phyloP scores from a whole-genome alignment of 2,797 vertebrate species.

The Leucoraja ocellata region DNA sequence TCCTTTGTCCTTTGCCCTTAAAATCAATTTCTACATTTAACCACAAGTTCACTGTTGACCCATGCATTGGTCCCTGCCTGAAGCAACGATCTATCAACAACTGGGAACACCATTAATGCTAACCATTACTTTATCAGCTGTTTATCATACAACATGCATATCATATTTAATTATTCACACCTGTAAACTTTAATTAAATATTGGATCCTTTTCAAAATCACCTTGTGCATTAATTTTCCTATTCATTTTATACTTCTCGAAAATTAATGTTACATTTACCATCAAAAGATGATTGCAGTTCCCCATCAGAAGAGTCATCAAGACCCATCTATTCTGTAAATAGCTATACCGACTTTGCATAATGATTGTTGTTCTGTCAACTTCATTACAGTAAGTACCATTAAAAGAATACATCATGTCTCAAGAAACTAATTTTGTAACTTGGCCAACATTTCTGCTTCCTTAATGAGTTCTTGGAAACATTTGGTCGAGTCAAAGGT shows the following conservation, averaged over 20 bases:
- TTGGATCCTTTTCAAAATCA: neutral
- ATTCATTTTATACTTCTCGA: conserved; percentile 41
- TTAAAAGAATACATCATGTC: conserved; percentile 48
- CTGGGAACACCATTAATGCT: neutral
- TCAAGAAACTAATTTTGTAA: conserved; percentile 62
- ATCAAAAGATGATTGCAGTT: conserved; percentile 43
- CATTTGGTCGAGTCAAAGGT: conserved; percentile 39
- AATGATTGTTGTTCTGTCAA: conserved; percentile 45
- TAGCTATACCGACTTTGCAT: conserved; percentile 51
- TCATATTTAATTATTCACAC: conserved; percentile 18
- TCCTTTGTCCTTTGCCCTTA: too few species aligned
- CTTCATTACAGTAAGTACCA: conserved; percentile 54
- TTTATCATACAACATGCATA: neutral
- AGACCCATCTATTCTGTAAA: conserved; percentile 42
- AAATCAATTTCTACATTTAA: too few species aligned
- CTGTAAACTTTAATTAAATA: conserved; percentile 14
- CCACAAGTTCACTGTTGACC: neutral
- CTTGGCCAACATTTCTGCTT: conserved; percentile 50
- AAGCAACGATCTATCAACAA: neutral
- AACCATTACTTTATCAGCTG: neutral
- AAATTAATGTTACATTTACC: conserved; percentile 42
- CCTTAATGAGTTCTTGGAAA: conserved; percentile 52
- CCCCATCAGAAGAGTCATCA: conserved; percentile 38
- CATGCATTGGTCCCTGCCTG: too few species aligned
- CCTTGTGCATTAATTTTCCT: neutral